phyloP scores from a whole-genome alignment of 92 coral and sea anemone genomes.

The Phenganax stokvisi region DNA sequence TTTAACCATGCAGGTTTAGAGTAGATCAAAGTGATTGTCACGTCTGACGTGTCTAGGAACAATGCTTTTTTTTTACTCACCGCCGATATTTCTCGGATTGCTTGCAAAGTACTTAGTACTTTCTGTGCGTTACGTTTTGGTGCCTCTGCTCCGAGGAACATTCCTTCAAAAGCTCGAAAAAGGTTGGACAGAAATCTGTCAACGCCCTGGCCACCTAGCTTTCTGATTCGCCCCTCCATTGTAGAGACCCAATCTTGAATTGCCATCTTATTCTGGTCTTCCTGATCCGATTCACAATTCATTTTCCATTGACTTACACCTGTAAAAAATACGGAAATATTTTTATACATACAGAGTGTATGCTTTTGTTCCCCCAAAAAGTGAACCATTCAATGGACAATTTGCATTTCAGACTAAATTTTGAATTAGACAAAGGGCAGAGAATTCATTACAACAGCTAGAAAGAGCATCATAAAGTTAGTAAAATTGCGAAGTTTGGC shows the following conservation, averaged over 20 bases:
- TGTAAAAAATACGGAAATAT: conserved; percentile 10
- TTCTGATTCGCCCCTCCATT: conserved; percentile 85
- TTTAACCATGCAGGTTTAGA: no score
- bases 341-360: not conserved
- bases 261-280: conserved; percentile 73
- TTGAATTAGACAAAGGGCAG: no score
- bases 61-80: conserved; percentile 41
- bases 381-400: no score
- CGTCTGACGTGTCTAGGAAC: no score
- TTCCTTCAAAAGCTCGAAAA: conserved; percentile 91
- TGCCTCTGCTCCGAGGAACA: conserved; percentile 63
- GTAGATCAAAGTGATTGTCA: no score
- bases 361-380: no score
- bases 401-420: no score
- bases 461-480: no score
- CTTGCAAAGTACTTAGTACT: conserved; percentile 72
- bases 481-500: no score
- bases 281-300: conserved; percentile 58
- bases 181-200: conserved; percentile 76
- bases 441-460: no score
- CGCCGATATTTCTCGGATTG: conserved; percentile 69
- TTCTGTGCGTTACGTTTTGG: conserved; percentile 43
- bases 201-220: conserved; percentile 95
- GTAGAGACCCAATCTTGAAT: conserved; percentile 89
- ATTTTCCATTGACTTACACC: conserved; percentile 87